These are phyloP conservation scores for Peucedramus taeniatus DNA, from an alignment of 2,113 vertebrate genomes.

Conservation along the genomic window DNA sequence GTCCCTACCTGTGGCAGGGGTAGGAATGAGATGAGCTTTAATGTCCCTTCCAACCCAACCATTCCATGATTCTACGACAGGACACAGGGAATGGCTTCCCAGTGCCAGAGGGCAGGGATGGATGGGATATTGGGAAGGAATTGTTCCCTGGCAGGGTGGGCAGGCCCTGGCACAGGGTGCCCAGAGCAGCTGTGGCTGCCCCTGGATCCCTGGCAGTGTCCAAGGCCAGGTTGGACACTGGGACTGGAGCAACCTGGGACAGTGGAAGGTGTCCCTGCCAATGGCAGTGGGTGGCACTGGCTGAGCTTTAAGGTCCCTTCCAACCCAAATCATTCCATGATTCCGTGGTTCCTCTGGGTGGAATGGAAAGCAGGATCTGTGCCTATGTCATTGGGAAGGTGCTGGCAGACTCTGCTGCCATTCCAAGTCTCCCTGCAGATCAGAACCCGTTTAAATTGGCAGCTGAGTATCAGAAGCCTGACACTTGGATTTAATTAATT, in stretches of 20 bases:
- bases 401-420: not conserved
- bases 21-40: not conserved
- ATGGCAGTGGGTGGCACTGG: rapidly evolving
- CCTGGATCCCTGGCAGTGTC: not conserved
- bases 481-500: conserved; percentile 7
- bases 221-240: not conserved
- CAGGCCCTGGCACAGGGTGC: not conserved
- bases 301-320: not conserved
- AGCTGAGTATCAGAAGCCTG: not conserved
- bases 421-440: not conserved
- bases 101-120: rapidly evolving
- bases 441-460: not conserved
- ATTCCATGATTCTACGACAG: not conserved
- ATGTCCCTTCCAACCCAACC: not conserved
- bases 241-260: not conserved
- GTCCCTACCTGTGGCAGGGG: not conserved
- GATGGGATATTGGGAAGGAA: not conserved
- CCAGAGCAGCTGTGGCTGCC: not conserved
- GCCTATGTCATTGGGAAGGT: not conserved
- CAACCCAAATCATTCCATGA: not conserved
- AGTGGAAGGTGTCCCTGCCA: not conserved
- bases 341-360: rapidly evolving
- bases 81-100: not conserved
- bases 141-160: not conserved
- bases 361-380: not conserved